Conservation (phyloP, 1,140 invertebrate genomes). For the Solenopsis invicta region DNA sequence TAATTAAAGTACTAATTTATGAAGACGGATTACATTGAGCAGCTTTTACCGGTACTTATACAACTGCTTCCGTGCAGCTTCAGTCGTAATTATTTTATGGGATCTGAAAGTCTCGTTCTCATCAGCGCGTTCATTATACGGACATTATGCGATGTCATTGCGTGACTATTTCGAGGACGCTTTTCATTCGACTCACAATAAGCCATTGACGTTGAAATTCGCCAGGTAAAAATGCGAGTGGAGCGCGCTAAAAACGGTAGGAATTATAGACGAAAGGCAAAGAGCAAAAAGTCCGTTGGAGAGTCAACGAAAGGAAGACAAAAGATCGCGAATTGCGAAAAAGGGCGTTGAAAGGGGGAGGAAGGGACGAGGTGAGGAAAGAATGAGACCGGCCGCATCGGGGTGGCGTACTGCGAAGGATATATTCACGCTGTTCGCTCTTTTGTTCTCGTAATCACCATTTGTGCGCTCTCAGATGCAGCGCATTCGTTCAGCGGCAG, state of each 20-base stretch:
- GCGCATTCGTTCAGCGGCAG: conserved; percentile 64
- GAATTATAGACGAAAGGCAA: conserved; percentile 41
- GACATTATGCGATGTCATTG: conserved; percentile 45
- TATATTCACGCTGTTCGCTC: conserved; percentile 72
- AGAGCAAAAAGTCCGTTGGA: conserved; percentile 55
- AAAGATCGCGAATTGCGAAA: conserved; percentile 58
- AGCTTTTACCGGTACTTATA: conserved; percentile 7
- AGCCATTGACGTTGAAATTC: conserved; percentile 60
- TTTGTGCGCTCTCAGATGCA: conserved; percentile 67
- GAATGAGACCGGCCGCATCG: conserved; percentile 26
- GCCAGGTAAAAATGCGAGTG: conserved; percentile 37
- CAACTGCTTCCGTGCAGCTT: neutral
- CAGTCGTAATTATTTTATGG: conserved; percentile 21
- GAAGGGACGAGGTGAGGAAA: neutral
- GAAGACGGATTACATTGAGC: neutral
- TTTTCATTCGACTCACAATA: conserved; percentile 57
- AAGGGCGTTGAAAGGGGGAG: neutral
- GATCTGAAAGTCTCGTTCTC: conserved; percentile 2
- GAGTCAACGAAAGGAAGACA: conserved; percentile 50
- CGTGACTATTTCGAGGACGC: conserved; percentile 33
- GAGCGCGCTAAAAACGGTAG: conserved; percentile 54
- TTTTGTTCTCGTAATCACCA: conserved; percentile 75
- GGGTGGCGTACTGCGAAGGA: conserved; percentile 35
- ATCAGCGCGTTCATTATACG: conserved; percentile 39
- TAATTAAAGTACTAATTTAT: conserved; percentile 4